These are phyloP conservation scores for Dendronephthya gigantea DNA, from an alignment of 64 coral and sea anemone species.

Conservation along the genomic window DNA sequence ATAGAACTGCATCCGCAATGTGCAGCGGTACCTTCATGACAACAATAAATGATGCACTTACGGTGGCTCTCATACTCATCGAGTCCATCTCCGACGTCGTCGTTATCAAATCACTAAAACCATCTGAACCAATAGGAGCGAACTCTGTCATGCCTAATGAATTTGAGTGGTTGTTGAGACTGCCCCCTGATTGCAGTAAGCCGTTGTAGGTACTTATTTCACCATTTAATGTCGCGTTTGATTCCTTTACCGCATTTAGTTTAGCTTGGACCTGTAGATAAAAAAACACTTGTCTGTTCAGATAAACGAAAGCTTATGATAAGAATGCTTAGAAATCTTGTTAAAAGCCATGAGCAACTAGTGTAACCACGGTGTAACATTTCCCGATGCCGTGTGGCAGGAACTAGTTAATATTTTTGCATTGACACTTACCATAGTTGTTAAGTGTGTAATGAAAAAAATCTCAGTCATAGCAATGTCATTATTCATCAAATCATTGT, in stretches of 20 bases:
- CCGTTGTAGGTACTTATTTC: conserved; percentile 4
- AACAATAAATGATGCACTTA: conserved; percentile 35
- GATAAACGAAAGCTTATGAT: neutral
- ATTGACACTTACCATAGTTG: too few species aligned
- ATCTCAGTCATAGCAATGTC: too few species aligned
- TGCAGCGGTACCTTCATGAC: too few species aligned
- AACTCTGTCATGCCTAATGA: conserved; percentile 71
- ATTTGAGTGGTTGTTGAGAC: conserved; percentile 13
- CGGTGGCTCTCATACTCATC: conserved; percentile 94
- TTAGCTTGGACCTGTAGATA: neutral
- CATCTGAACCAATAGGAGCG: conserved; percentile 58
- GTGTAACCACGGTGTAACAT: neutral
- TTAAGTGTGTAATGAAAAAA: too few species aligned
- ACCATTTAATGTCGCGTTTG: conserved; percentile 9
- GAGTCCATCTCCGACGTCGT: conserved; percentile 92
- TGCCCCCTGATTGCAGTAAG: neutral
- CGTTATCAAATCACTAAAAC: conserved; percentile 71
- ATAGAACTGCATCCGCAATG: too few species aligned
- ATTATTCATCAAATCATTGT: neutral
- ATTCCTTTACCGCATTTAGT: neutral
- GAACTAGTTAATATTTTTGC: too few species aligned
- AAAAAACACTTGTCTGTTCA: neutral
- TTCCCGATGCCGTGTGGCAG: too few species aligned
- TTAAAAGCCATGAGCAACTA: neutral
- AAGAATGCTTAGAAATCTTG: neutral